phyloP scores from a whole-genome alignment of 2,888 invertebrate species.

The Caenorhabditis zanzibari region DNA sequence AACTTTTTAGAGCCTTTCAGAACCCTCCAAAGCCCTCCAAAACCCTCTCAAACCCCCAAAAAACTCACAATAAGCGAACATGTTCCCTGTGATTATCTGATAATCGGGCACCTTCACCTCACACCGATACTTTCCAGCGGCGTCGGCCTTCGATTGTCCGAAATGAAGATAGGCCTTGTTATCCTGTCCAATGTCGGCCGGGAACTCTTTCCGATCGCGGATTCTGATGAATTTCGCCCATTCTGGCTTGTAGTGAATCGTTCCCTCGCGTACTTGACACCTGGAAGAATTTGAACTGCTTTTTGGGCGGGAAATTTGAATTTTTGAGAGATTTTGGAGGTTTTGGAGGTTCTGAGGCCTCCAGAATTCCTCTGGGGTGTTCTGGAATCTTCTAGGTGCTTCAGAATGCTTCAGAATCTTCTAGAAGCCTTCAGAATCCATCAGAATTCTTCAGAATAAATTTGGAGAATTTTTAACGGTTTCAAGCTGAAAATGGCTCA shows the following conservation, averaged over 20 bases:
- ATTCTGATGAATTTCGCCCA: slow-evolving; percentile 67
- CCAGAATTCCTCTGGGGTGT: too few relatives aligned
- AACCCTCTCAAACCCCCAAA: too few relatives aligned
- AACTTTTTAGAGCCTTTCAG: too few relatives aligned
- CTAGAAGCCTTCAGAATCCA: too few relatives aligned
- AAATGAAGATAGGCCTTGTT: slow-evolving; percentile 74
- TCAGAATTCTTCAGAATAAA: too few relatives aligned
- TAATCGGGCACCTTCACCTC: slow-evolving; percentile 71
- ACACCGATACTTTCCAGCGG: slow-evolving; percentile 78
- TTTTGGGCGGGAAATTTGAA: background rate
- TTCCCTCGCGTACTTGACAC: slow-evolving; percentile 76
- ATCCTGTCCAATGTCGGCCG: slow-evolving; percentile 64
- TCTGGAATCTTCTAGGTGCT: too few relatives aligned
- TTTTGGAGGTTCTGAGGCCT: too few relatives aligned
- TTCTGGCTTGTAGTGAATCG: slow-evolving; percentile 42
- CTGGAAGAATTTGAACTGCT: too few relatives aligned
- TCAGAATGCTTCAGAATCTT: too few relatives aligned
- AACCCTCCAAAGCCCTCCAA: too few relatives aligned
- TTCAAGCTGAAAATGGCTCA: too few relatives aligned
- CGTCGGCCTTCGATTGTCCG: slow-evolving; percentile 64
- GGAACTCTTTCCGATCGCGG: slow-evolving; percentile 59
- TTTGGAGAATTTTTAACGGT: too few relatives aligned
- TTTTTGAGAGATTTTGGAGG: background rate
- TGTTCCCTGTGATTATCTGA: slow-evolving; percentile 73
- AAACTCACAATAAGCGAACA: slow-evolving; percentile 78